Conservation (phyloP, 2,113 vertebrate species). For the Ctenomys sociabilis region DNA sequence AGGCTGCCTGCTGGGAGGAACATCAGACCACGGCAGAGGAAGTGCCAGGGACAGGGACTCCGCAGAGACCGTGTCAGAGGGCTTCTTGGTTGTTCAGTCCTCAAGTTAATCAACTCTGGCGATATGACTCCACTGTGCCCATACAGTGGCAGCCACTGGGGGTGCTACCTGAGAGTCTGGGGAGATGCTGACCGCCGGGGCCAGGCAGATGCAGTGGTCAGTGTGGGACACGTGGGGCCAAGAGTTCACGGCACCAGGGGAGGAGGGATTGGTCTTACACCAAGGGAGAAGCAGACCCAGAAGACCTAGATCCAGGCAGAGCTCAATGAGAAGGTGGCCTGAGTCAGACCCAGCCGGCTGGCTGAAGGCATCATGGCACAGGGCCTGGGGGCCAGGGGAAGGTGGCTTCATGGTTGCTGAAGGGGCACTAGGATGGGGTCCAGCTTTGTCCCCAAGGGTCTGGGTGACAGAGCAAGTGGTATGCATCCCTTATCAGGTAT, state of each 20-base stretch:
- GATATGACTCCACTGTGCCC: background rate
- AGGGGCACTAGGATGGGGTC: background rate
- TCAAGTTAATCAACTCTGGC: background rate
- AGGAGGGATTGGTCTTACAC: background rate
- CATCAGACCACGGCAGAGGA: background rate
- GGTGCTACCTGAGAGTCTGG: background rate
- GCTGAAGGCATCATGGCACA: background rate
- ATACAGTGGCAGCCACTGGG: background rate
- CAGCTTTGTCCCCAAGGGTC: background rate
- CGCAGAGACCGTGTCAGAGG: background rate
- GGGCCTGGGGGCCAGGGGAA: background rate
- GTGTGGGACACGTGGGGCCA: background rate
- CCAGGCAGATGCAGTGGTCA: background rate
- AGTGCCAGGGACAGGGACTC: conserved; percentile 2
- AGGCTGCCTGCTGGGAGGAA: conserved; percentile 28
- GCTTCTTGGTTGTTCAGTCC: background rate
- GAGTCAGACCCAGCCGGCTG: background rate
- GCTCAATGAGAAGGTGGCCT: background rate
- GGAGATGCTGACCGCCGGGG: background rate
- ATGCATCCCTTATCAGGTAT: background rate
- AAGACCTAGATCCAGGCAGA: background rate
- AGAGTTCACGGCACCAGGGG: background rate
- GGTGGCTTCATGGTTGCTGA: background rate
- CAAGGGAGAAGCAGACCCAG: background rate
- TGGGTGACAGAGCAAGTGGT: background rate